Evolutionary conservation across 2,797 vertebrate genomes (phyloP), one percentile per base, ranked within the genome.

Genomic region (Sebastes diploproa): DNA sequence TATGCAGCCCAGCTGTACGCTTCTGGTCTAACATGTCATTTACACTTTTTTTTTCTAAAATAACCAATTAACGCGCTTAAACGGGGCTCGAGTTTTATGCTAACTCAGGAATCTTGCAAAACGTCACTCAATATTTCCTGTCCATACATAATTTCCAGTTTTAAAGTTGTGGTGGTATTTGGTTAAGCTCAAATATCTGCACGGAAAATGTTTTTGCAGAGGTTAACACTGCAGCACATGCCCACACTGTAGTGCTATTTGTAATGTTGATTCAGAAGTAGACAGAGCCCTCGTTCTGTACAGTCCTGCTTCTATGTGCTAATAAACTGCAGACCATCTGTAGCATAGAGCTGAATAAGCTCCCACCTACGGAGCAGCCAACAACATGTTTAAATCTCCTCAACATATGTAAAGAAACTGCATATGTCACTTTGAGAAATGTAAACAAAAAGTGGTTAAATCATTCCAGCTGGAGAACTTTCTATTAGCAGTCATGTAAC

Each of bases 81-180:
- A 89, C 16, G 34, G 63, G 58, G 78, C 72, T 82, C 60, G 34
- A 58, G 74, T 91, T 92, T 93, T 89, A 87, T 75, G 78, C 88
- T 77, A 87, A 90, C 85, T 90, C 88, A 72, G 91, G 91, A 92
- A 89, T 87, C 87, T 87, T 81, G 72, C 87, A 81, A 89, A 90
- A 72, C 64, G 90, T 88, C 89, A 90, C 85, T 87, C 76, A 86
- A 89, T 90, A 91, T 92, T 94, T 94, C 93, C 91, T 87, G 82
- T 80, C 84, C 78, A 30, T 89, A 52, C 87, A 69, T 86, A 89
- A 93, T 85, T 88, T 87, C 67, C 65, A 84, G 76, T 84, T 83
- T 86, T 89, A 91, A 90, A 80, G 84, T 85, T 77, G 89, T 54
- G 70, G 56, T 20, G 61, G 70, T 95, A 60, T 94, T 94, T 94